A percentile compares a stretch with the other conserved stretches of the same genome.
Evolutionary conservation across 2,797 vertebrate species (phyloP).

Genomic region (Liparis tanakae): DNA sequence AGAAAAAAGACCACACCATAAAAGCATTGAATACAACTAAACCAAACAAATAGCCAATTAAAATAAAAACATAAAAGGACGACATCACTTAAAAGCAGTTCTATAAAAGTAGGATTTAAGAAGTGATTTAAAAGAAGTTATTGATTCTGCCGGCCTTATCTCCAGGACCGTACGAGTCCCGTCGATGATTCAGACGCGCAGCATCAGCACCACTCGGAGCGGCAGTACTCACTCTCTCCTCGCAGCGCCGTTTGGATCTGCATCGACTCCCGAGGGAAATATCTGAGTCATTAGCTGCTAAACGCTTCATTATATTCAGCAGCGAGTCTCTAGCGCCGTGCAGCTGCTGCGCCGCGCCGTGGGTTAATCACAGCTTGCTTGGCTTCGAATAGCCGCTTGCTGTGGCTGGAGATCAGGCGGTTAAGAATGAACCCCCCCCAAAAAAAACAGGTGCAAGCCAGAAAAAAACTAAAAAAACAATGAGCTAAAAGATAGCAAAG

Average conservation of each 20-base stretch:
- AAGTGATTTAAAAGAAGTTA: no score
- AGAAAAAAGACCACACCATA: no score
- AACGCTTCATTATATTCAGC: background rate
- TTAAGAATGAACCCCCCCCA: background rate
- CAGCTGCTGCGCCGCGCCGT: background rate
- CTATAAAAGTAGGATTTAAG: no score
- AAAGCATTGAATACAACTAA: no score
- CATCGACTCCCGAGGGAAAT: constrained; percentile 11
- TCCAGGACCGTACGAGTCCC: no score
- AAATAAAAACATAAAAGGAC: no score
- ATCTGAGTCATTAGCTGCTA: background rate
- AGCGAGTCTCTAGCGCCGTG: background rate
- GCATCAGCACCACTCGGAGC: background rate
- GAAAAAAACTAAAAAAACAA: constrained; percentile 7
- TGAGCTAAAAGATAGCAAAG: background rate
- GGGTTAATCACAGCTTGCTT: background rate
- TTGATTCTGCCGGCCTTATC: no score
- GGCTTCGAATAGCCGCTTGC: background rate
- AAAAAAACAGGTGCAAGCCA: background rate
- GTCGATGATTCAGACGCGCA: background rate
- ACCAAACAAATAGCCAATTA: no score
- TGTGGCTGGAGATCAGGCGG: background rate
- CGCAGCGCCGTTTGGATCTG: background rate
- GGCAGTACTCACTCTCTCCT: background rate
- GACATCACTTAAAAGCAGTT: no score